phyloP scores from a whole-genome alignment of 2,888 invertebrate species.

The Cephus nigrinus region DNA sequence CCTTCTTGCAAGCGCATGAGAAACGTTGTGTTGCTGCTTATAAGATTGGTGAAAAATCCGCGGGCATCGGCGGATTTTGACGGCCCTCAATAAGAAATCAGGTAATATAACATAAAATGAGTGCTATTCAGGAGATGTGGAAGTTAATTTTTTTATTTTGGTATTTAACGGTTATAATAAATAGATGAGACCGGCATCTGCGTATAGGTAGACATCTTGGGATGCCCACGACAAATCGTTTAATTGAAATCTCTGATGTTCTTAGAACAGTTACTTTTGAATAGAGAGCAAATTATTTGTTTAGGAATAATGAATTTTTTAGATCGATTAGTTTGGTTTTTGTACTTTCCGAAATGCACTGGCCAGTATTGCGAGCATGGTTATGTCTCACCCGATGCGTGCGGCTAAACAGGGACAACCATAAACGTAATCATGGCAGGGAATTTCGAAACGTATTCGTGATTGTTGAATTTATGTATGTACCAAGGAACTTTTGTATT shows the following conservation, averaged over 20 bases:
- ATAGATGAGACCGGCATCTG: neutral
- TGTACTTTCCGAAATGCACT: neutral
- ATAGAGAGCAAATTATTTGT: neutral
- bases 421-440: no score
- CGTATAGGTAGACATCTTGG: neutral
- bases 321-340: neutral
- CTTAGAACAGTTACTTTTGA: neutral
- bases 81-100: neutral
- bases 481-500: no score
- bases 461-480: no score
- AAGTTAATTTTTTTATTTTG: neutral
- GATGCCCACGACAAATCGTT: neutral
- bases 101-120: constrained; percentile 8
- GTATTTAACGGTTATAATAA: neutral
- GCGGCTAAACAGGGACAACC: no score
- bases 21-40: neutral
- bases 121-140: neutral
- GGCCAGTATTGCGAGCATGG: neutral
- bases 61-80: constrained; percentile 18
- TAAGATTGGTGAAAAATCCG: constrained; percentile 12
- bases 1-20: neutral
- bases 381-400: no score
- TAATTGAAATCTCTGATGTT: neutral
- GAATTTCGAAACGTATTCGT: neutral
- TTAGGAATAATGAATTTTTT: neutral